These are phyloP conservation scores for Drosophila ogumai DNA, from an alignment of 1,140 invertebrate species.

Conservation along the genomic window DNA sequence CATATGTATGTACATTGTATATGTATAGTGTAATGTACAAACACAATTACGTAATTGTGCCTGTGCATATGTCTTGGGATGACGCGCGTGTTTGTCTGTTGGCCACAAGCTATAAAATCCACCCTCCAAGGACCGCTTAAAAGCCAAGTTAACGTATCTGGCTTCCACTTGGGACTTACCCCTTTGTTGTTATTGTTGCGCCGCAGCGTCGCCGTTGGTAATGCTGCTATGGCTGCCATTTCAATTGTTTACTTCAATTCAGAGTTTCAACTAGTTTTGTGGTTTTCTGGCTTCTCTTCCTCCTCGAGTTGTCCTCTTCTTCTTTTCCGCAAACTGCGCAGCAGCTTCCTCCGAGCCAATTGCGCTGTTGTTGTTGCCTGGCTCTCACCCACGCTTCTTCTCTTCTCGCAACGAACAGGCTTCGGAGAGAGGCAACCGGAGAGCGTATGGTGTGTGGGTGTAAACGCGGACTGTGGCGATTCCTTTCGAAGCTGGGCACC, in stretches of 20 bases:
- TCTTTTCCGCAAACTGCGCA: constrained; percentile 47
- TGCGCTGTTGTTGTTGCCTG: constrained; percentile 57
- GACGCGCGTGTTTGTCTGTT: constrained; percentile 33
- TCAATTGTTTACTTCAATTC: constrained; percentile 16
- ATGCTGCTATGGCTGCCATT: constrained; percentile 62
- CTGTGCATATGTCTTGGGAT: not conserved
- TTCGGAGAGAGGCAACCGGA: constrained; percentile 1
- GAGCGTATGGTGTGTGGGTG: not conserved
- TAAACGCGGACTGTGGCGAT: constrained; percentile 11
- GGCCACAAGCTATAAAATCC: constrained; percentile 43
- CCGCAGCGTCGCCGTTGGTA: constrained; percentile 30
- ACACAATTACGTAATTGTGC: constrained; percentile 2
- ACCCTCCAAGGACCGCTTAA: constrained; percentile 58
- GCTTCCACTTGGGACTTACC: constrained; percentile 58
- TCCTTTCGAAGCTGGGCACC: constrained; percentile 52
- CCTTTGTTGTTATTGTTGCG: constrained; percentile 61
- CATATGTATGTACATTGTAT: not conserved
- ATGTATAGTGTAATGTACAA: not conserved
- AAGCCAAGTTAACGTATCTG: constrained; percentile 68
- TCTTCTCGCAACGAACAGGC: not conserved
- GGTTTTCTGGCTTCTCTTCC: constrained; percentile 15
- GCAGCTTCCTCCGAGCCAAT: constrained; percentile 65
- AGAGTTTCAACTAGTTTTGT: constrained; percentile 39
- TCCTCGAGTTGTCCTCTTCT: constrained; percentile 10
- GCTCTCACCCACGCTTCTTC: constrained; percentile 2